A percentile compares a stretch with the other conserved stretches of the same genome.
Evolutionary conservation across 2,797 vertebrate genomes (phyloP).

Genomic region (Trachurus trachurus): DNA sequence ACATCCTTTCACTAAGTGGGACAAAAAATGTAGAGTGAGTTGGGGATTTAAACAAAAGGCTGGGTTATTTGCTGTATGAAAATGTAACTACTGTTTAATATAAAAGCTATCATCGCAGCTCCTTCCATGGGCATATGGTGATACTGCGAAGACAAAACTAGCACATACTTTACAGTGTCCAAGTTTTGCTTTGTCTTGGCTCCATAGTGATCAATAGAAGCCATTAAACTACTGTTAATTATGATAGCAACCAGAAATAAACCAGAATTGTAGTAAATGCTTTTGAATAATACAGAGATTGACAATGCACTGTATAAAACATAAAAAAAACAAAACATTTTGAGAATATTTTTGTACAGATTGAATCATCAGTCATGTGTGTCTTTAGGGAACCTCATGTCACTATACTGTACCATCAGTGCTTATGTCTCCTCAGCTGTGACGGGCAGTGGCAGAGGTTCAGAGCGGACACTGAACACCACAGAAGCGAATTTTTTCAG

Average conservation of each 20-base stretch:
- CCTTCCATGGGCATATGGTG: not conserved
- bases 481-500: constrained; percentile 51
- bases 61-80: not conserved
- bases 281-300: not conserved
- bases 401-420: not conserved
- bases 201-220: not conserved
- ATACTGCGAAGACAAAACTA: not conserved
- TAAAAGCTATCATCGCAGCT: not conserved
- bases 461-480: constrained; percentile 48
- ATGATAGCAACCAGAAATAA: not conserved
- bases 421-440: constrained; percentile 19
- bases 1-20: constrained; percentile 2
- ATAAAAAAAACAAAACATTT: not conserved
- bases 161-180: not conserved
- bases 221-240: not conserved
- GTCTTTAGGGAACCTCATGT: constrained; percentile 13
- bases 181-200: not conserved
- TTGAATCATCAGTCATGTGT: not conserved
- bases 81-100: not conserved
- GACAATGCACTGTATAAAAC: not conserved
- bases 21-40: not conserved
- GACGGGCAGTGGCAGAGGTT: constrained; percentile 42
- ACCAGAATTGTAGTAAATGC: not conserved
- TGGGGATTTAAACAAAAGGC: not conserved
- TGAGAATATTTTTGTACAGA: not conserved